Evolutionary conservation across 2,888 invertebrate species (phyloP).

Genomic region (Acrobeloides nanus): DNA sequence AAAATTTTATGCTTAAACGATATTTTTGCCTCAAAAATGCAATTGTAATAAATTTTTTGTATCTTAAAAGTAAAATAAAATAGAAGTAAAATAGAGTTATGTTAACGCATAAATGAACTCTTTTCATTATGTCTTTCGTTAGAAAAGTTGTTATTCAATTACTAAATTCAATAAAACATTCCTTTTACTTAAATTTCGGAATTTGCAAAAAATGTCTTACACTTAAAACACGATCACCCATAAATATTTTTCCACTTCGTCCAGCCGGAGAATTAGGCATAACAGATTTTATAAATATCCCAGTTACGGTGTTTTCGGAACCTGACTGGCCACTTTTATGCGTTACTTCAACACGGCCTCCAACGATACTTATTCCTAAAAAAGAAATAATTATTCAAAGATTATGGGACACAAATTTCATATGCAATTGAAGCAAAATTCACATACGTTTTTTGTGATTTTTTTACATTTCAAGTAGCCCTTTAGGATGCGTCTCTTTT

Average conservation of each 20-base stretch:
- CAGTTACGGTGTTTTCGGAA: constrained; percentile 66
- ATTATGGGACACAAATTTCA: no score
- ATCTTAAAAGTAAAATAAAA: no score
- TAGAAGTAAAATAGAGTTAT: no score
- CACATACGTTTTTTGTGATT: no score
- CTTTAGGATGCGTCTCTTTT: no score
- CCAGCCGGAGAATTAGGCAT: constrained; percentile 88
- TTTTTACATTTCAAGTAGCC: no score
- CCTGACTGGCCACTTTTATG: constrained; percentile 55
- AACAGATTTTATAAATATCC: constrained; percentile 95
- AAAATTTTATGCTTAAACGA: background rate
- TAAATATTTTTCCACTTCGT: constrained; percentile 65
- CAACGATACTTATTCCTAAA: constrained; percentile 78
- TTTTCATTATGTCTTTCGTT: no score
- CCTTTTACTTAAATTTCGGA: background rate
- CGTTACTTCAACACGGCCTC: constrained; percentile 70
- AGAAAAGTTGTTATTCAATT: no score
- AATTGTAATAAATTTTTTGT: no score
- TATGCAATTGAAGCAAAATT: no score
- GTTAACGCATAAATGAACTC: no score
- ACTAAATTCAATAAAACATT: background rate
- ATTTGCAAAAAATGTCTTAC: constrained; percentile 41
- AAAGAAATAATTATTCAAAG: constrained; percentile 1
- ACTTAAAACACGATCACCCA: constrained; percentile 59
- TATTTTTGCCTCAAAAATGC: background rate